A percentile compares a stretch with the other conserved stretches of the same genome.
These are phyloP conservation scores for Drosophila subsilvestris DNA, from an alignment of 2,888 invertebrate genomes.

Conservation along the genomic window DNA sequence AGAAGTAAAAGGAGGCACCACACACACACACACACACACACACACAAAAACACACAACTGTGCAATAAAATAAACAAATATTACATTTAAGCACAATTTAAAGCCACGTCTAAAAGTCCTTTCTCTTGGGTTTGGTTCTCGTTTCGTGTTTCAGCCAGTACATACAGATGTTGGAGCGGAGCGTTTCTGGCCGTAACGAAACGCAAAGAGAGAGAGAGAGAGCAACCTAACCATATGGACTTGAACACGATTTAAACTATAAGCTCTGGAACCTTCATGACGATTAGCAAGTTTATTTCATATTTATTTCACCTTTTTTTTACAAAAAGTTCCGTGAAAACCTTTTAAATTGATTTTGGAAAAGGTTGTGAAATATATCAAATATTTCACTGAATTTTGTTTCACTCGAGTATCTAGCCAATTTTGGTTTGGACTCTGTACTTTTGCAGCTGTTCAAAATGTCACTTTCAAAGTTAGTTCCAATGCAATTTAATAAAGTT, in stretches of 20 bases:
- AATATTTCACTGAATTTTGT: too few species aligned
- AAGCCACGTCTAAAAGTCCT: slow-evolving; percentile 32
- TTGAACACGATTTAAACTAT: background rate
- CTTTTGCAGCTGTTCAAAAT: too few species aligned
- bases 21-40: slow-evolving; percentile 30
- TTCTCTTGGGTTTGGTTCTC: background rate
- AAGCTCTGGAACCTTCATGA: background rate
- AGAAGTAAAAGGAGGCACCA: slow-evolving; percentile 14
- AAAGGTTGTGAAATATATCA: too few species aligned
- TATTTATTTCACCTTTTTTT: too few species aligned
- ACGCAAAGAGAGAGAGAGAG: background rate
- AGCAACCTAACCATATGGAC: background rate
- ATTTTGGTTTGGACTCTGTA: too few species aligned
- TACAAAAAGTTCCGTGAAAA: too few species aligned
- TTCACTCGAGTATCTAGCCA: too few species aligned
- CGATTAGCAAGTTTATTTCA: background rate
- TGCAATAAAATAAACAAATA: slow-evolving; percentile 70
- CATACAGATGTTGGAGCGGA: slow-evolving; percentile 15
- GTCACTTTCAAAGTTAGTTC: too few species aligned
- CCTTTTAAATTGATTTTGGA: too few species aligned
- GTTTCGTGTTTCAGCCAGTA: slow-evolving; percentile 23
- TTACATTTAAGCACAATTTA: slow-evolving; percentile 61
- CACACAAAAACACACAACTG: slow-evolving; percentile 52
- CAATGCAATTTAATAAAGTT: too few species aligned
- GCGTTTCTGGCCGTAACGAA: background rate